These are phyloP conservation scores for Troilus luridus DNA, from an alignment of 2,888 invertebrate genomes.

Conservation along the genomic window DNA sequence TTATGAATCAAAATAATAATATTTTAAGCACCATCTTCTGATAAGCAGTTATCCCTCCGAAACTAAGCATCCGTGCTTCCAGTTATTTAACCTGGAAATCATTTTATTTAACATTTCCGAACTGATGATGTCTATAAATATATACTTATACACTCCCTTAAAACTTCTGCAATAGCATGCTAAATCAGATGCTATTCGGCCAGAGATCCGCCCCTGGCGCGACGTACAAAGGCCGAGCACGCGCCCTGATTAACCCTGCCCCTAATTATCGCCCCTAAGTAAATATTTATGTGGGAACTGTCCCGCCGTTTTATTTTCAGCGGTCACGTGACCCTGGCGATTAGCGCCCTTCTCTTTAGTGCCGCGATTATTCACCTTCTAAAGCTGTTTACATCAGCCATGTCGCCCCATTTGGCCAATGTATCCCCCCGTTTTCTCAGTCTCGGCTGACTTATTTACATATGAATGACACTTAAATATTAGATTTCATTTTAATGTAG, in stretches of 20 bases:
- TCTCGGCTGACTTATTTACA: no score
- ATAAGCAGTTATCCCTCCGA: no score
- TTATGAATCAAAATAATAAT: no score
- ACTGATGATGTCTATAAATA: no score
- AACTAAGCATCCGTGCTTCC: no score
- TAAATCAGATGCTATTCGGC: neutral
- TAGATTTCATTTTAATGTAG: no score
- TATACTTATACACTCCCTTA: neutral
- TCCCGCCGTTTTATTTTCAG: constrained; percentile 2
- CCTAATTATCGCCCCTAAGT: constrained; percentile 25
- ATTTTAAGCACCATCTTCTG: no score
- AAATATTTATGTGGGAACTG: constrained; percentile 50
- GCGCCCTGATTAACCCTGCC: constrained; percentile 29
- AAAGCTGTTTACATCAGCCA: neutral
- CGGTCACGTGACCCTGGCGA: constrained; percentile 12
- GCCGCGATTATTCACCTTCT: constrained; percentile 16
- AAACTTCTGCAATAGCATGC: neutral
- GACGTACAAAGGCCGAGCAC: neutral
- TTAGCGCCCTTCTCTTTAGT: constrained; percentile 37
- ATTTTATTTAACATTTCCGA: no score
- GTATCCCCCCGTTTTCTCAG: neutral
- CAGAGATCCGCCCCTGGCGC: neutral
- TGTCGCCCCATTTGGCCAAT: neutral
- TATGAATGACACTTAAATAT: no score
- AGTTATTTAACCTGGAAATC: no score